Base-by-base conservation (phyloP, 2,888 invertebrate species). In the Xylota sylvarum region DNA sequence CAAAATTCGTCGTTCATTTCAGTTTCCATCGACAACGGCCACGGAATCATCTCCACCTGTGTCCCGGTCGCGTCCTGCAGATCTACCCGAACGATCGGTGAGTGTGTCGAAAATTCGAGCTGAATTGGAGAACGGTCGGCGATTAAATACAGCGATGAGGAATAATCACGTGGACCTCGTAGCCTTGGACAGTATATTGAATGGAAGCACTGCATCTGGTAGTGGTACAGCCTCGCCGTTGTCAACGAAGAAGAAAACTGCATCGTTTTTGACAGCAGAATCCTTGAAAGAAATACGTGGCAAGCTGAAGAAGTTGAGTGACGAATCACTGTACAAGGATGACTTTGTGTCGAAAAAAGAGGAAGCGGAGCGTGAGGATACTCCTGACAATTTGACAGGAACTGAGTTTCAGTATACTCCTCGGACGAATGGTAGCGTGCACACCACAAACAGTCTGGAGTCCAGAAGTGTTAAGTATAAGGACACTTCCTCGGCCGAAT, bases 1-100 rank as follows among this genome's bases (percentile, higher is more conserved):
- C 12, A 94, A 94, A 89, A 92, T 94, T 79, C 94, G 95, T 55
- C 93, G 94, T 82, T 95, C 96, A 4, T 93, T 96, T 88, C 95
- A 96, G 89, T 95, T 95, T 90, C 94, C 95, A 5, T 95, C 95
- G 89, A 89, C 91, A 62, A 79, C 89, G n/a, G 80, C 88, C 40
- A 35, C 88, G 6, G 81, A 87, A n/a, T 88, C 89, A 23, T 88
- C 88, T 9, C 23, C 76, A 14, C 35, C 70, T 14, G 69, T 55
- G n/a, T 55, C 62, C 52, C 88, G 90, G 12, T 37, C 77, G 2
- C 89, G 91, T 43, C 92, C 91, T 0, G 70, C 90, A 7, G 93
- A 93, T 82, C 85, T 93, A 40, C 94, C 94, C 3, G 92, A 93
- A 85, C 93, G 92, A 79, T 93, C 92, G 1, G 94, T 94, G 10